A percentile compares a stretch with the other conserved stretches of the same genome.
Evolutionary conservation across 2,113 vertebrate species (phyloP).

Genomic region (Peromyscus polionotus): DNA sequence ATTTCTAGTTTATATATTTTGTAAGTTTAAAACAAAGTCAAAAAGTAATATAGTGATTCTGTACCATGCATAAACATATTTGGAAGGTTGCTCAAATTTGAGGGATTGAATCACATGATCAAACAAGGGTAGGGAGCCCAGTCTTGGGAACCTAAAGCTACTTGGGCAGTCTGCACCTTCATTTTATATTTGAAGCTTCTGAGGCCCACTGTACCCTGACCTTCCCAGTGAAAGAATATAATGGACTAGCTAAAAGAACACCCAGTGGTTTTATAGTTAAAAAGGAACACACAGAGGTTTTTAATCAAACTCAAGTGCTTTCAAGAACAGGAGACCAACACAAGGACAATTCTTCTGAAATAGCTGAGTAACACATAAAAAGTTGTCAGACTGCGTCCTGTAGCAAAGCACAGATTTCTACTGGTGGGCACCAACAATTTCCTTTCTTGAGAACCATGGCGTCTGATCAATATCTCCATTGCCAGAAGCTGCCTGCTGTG

Average conservation of each 20-base stretch:
- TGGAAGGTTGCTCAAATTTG: not conserved
- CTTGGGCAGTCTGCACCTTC: not conserved
- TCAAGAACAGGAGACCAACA: not conserved
- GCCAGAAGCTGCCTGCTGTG: conserved; percentile 63
- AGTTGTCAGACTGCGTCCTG: conserved; percentile 43
- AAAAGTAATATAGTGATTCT: not conserved
- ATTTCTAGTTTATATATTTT: not conserved
- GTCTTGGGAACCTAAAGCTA: not conserved
- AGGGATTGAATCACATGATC: not conserved
- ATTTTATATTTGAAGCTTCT: conserved; percentile 16
- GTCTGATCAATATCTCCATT: conserved; percentile 67
- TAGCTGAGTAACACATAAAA: not conserved
- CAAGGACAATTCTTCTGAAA: not conserved
- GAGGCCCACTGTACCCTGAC: not conserved
- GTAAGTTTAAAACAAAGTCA: not conserved
- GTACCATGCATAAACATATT: not conserved
- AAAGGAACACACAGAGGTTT: not conserved
- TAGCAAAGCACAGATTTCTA: not conserved
- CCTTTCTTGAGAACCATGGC: conserved; percentile 70
- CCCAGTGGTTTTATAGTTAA: not conserved
- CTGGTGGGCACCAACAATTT: conserved; percentile 69
- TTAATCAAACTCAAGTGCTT: not conserved
- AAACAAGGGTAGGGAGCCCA: not conserved
- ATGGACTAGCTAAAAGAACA: not conserved
- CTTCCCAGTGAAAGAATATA: not conserved